These are phyloP conservation scores for Calidris pygmaea DNA, from an alignment of 2,113 vertebrate species.

Conservation along the genomic window DNA sequence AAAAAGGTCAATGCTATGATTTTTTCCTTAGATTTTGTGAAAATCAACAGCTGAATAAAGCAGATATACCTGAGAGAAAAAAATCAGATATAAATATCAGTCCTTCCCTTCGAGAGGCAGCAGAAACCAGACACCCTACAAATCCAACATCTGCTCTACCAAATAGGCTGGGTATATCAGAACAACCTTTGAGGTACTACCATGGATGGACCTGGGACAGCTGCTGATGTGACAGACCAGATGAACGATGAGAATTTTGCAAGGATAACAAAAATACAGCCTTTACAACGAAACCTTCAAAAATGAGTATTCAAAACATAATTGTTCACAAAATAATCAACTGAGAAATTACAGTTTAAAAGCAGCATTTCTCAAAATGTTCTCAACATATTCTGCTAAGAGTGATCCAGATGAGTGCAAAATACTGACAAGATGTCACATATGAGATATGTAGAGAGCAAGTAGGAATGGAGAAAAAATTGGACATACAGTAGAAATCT, in stretches of 20 bases:
- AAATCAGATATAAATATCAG: neutral
- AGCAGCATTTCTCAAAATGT: neutral
- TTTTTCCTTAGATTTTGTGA: neutral
- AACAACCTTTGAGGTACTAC: neutral
- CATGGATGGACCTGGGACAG: neutral
- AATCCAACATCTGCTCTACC: neutral
- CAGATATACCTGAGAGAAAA: neutral
- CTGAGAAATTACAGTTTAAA: neutral
- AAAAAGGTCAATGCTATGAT: neutral
- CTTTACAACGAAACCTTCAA: neutral
- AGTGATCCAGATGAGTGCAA: neutral
- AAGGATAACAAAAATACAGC: neutral
- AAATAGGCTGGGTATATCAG: neutral
- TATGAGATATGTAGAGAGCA: neutral
- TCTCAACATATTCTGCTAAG: neutral
- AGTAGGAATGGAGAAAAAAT: neutral
- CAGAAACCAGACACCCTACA: neutral
- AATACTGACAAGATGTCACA: neutral
- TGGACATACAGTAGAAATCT: neutral
- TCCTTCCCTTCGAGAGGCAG: neutral
- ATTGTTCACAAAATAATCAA: neutral
- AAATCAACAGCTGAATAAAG: neutral
- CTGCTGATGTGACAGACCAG: neutral
- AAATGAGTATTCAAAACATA: neutral
- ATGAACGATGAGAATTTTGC: neutral